Base-by-base conservation (phyloP, 2,797 vertebrate species). In the Myotis myotis region DNA sequence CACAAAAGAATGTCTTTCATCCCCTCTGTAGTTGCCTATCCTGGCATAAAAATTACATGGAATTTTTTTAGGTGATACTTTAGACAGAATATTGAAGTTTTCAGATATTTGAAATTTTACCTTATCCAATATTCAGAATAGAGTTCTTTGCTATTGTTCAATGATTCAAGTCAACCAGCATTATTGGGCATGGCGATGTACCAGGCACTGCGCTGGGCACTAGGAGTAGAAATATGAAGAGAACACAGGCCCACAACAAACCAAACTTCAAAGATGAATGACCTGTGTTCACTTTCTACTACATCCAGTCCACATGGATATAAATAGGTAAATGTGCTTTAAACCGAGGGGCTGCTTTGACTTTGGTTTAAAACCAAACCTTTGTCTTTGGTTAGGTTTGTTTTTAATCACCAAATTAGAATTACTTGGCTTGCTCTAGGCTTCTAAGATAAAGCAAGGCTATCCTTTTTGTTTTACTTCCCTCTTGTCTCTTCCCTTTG, bases 11-110 rank as follows among this genome's bases (percentile, higher is more conserved):
- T 82, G 49, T 81, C 87, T 87, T 95, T 87, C 71, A 89, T 85
- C 93, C 16, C 8, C n/a, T 97, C 91, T 95, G 57, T 36, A 91
- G 83, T 91, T 94, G 33, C 51, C 75, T 80, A 91, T 5, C 15
- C 7, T 85, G 75, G 64, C 80, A 89, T 82, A 80, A 96, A 95
- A 94, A 88, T 74, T 38, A 51, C 19, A 62, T 30, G 12, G 64
- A 49, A 76, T 33, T 80, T 80, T 81, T 41, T 64, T 25, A 22
- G 20, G 76, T 44, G 68, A 3, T 4, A 20, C 49, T 88, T 91
- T 76, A 89, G 55, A 60, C 38, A 82, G 4, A 71, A 8, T 76
- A 15, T 4, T 64, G 78, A 53, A 66, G 25, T 82, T 72, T 44
- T 70, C 74, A 76, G 51, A 68, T 64, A 57, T 41, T 36, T 94